A percentile compares a stretch with the other conserved stretches of the same genome.
These are phyloP conservation scores for Xanthia togata DNA, from an alignment of 2,888 invertebrate species.

Conservation along the genomic window DNA sequence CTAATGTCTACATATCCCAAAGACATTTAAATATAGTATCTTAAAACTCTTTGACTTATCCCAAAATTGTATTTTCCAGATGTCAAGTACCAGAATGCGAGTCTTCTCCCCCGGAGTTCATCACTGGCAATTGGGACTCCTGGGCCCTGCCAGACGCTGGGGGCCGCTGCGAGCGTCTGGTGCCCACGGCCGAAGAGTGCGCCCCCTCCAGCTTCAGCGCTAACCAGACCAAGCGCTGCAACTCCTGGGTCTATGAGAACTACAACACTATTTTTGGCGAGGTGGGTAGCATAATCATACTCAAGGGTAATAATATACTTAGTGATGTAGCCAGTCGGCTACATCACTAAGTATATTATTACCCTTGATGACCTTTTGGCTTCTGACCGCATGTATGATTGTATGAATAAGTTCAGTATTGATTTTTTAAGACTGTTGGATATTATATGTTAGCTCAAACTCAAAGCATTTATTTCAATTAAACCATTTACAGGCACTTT, in stretches of 20 bases:
- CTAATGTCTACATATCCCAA: background rate
- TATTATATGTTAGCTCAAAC: too few relatives aligned
- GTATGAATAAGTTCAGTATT: background rate
- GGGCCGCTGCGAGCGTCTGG: constrained; percentile 77
- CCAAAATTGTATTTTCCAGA: constrained; percentile 66
- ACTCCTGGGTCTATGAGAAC: constrained; percentile 81
- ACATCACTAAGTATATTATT: too few relatives aligned
- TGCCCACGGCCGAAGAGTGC: constrained; percentile 74
- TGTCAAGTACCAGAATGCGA: constrained; percentile 87
- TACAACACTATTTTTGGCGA: constrained; percentile 82
- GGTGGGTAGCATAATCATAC: constrained; percentile 67
- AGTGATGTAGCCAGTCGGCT: background rate
- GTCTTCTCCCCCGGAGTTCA: constrained; percentile 71
- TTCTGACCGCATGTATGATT: background rate
- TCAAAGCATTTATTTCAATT: too few relatives aligned
- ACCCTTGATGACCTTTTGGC: background rate
- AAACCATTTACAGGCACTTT: too few relatives aligned
- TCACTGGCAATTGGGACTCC: constrained; percentile 78
- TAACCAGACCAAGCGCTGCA: constrained; percentile 76
- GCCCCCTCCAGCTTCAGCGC: constrained; percentile 74
- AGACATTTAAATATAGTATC: background rate
- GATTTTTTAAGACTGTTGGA: background rate
- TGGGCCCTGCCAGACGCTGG: constrained; percentile 81
- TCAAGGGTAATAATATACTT: background rate
- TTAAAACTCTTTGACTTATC: background rate